A percentile compares a stretch with the other conserved stretches of the same genome.
Conservation (phyloP, 1,140 invertebrate genomes). For the Drosophila grimshawi region DNA sequence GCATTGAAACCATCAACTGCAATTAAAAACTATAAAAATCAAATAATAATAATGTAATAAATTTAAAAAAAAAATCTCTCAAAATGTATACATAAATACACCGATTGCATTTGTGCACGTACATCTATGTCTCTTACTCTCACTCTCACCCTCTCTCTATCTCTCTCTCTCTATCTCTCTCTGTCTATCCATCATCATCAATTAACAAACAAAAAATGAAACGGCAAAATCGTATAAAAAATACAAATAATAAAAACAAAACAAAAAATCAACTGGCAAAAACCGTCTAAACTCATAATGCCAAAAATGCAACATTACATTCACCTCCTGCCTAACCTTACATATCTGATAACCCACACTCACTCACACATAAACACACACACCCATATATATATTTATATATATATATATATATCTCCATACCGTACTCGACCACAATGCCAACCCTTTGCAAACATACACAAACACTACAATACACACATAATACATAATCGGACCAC, state of each 20-base stretch:
- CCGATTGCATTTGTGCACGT: slow-evolving; percentile 73
- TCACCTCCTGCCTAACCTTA: slow-evolving; percentile 23
- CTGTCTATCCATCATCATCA: slow-evolving; percentile 29
- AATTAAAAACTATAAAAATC: slow-evolving; percentile 47
- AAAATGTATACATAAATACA: slow-evolving; percentile 83
- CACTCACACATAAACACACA: slow-evolving; percentile 24
- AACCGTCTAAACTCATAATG: slow-evolving; percentile 37
- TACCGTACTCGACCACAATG: not conserved
- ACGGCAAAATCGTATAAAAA: slow-evolving; percentile 14
- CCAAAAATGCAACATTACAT: slow-evolving; percentile 11
- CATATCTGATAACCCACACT: slow-evolving; percentile 13
- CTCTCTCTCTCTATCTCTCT: not conserved
- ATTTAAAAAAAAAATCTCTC: slow-evolving; percentile 28
- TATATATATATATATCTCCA: not conserved
- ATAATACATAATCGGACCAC: slow-evolving; percentile 29
- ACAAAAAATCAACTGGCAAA: slow-evolving; percentile 40
- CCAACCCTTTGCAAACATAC: slow-evolving; percentile 24
- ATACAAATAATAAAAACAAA: slow-evolving; percentile 15
- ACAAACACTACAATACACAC: slow-evolving; percentile 15
- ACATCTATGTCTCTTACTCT: slow-evolving; percentile 30
- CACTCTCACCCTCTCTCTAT: not conserved
- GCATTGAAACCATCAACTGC: slow-evolving; percentile 51
- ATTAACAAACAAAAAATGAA: slow-evolving; percentile 53
- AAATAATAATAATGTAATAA: slow-evolving; percentile 43
- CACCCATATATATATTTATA: not conserved